Evolutionary conservation across 2,113 vertebrate species (phyloP).

Genomic region (Cyanistes caeruleus): DNA sequence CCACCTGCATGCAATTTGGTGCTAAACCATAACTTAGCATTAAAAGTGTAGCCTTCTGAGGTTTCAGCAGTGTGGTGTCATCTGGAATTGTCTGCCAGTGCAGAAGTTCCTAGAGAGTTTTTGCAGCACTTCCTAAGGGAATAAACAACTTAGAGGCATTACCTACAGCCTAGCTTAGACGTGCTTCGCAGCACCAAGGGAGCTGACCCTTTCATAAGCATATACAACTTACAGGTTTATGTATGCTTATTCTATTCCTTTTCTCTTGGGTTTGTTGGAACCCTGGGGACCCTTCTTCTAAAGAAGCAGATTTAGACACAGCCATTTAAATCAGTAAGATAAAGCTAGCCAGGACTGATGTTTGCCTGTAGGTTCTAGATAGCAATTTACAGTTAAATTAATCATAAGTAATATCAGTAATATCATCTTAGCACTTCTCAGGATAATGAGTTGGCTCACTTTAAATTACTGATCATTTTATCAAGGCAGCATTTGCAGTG

Average conservation of each 20-base stretch:
- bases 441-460: background rate
- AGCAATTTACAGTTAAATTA: background rate
- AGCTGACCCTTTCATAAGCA: background rate
- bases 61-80: background rate
- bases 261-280: background rate
- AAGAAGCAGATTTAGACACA: background rate
- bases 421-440: background rate
- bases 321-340: background rate
- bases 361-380: background rate
- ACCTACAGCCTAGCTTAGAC: background rate
- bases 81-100: background rate
- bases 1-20: background rate
- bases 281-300: background rate
- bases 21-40: background rate
- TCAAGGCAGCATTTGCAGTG: background rate
- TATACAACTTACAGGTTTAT: background rate
- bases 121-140: background rate
- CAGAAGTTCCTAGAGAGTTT: background rate
- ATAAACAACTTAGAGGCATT: background rate
- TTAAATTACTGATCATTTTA: background rate
- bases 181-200: background rate
- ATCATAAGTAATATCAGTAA: background rate
- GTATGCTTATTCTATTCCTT: background rate
- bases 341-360: background rate
- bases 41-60: background rate